Percentiles rank a stretch among this genome's conserved stretches.
These are phyloP conservation scores for Emmelina monodactyla DNA, from an alignment of 2,888 invertebrate genomes.

Conservation along the genomic window DNA sequence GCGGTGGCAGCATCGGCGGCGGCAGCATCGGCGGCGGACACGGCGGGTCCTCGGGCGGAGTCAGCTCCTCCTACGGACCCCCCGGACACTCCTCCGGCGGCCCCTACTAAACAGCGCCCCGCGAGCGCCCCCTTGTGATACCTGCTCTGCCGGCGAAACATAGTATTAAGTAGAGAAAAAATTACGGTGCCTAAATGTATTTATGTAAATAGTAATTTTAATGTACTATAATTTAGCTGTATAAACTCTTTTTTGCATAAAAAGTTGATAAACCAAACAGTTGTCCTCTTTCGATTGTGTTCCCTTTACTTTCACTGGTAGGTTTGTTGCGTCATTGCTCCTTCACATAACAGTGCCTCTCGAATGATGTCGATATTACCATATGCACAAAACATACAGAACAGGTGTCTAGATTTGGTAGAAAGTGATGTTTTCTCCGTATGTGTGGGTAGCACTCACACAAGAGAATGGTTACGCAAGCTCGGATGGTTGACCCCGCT, in stretches of 20 bases:
- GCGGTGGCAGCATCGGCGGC: slow-evolving; percentile 36
- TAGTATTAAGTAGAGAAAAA: slow-evolving; percentile 64
- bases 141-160: slow-evolving; percentile 58
- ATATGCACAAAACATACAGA: slow-evolving; percentile 19
- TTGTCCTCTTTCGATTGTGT: slow-evolving; percentile 14
- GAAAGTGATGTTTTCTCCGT: slow-evolving; percentile 50
- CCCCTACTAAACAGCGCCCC: slow-evolving; percentile 64
- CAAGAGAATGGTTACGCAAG: slow-evolving; percentile 16
- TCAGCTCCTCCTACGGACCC: slow-evolving; percentile 69
- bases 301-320: too few species aligned
- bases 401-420: slow-evolving; percentile 37
- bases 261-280: slow-evolving; percentile 42
- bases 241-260: slow-evolving; percentile 62
- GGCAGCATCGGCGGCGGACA: slow-evolving; percentile 27
- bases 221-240: slow-evolving; percentile 59
- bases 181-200: slow-evolving; percentile 68
- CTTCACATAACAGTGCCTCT: too few species aligned
- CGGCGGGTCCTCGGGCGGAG: slow-evolving; percentile 18
- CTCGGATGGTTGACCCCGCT: neutral
- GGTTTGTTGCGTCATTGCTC: slow-evolving; percentile 15
- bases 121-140: slow-evolving; percentile 53
- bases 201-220: slow-evolving; percentile 68
- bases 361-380: neutral
- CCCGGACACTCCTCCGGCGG: slow-evolving; percentile 55
- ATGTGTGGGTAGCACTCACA: slow-evolving; percentile 29